Conservation (phyloP, 1,140 invertebrate species). For the Akabosia matsudoensis region DNA sequence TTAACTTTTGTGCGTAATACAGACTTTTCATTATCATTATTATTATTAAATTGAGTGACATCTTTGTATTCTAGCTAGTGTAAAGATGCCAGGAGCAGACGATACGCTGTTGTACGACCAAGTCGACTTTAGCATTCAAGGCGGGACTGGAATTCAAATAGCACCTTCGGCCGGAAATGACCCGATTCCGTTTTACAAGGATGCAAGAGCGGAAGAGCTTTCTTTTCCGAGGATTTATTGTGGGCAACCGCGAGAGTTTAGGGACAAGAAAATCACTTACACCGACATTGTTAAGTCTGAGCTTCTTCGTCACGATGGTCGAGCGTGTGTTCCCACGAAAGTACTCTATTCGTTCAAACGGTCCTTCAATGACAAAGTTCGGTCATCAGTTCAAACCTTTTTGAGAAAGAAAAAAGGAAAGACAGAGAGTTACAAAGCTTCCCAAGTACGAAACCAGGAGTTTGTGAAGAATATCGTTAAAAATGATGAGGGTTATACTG, state of each 20-base stretch:
- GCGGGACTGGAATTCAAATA: not conserved
- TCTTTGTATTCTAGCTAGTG: not conserved
- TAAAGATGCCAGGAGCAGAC: not conserved
- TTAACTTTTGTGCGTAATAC: no score
- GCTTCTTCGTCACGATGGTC: not conserved
- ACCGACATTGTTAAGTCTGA: constrained; percentile 29
- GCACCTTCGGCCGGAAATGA: constrained; percentile 29
- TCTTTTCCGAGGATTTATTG: constrained; percentile 48
- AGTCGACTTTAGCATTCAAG: not conserved
- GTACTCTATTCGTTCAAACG: constrained; percentile 9
- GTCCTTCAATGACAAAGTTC: not conserved
- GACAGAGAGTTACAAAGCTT: constrained; percentile 32
- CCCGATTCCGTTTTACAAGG: constrained; percentile 21
- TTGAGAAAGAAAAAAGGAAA: constrained; percentile 34
- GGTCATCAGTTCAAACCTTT: constrained; percentile 6
- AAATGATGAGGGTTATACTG: constrained; percentile 37
- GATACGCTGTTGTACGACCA: constrained; percentile 20
- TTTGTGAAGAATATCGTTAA: not conserved
- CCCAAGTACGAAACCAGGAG: not conserved
- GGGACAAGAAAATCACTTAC: not conserved
- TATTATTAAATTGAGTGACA: no score
- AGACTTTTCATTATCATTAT: no score
- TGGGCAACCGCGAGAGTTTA: constrained; percentile 35
- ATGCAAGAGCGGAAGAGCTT: constrained; percentile 45
- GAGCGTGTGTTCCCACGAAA: not conserved